Base-by-base conservation (phyloP, 2,888 invertebrate genomes). In the Lagria hirta region DNA sequence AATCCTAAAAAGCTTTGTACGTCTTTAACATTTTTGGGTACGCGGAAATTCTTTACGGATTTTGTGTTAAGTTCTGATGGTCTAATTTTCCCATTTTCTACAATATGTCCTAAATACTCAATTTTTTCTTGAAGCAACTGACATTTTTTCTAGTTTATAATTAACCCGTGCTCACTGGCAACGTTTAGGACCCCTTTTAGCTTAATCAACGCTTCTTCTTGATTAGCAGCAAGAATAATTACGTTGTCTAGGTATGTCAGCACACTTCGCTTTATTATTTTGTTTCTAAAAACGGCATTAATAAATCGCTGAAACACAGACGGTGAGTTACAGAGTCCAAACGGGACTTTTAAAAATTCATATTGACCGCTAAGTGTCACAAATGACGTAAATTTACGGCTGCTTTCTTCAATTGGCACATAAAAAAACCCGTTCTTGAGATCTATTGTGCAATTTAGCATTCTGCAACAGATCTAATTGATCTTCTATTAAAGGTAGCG, bases 131-230 rank as follows among this genome's bases (percentile, higher is more conserved):
- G 48, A 13, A 68, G 8, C 38, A 71, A 62, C n/a, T 65, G 56
- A 34, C 65, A 66, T 49, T 70, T 69, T 15, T 62, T 61, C 54
- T 51, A 60, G 15, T 67, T 67, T 30, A 59, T 50, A 49, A 60
- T 34, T 28, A 61, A 38, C n/a, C 59, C 58, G 26, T 56, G 51
- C 7, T 57, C 55, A 30, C 36, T 37, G n/a, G 36, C 42, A 3
- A 21, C 17, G 3, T 40, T 10, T 3, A 44, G 10, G 4, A 49
- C 45, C 6, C 8, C 17, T 18, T 30, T 35, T 21, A 47, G 23
- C 17, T 20, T 28, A 1, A 22, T 14, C 20, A 43, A 11, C n/a
- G 5, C 49, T 24, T 49, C 44, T 14, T 40, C 44, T 34, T 44
- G 45, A 8, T 34, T 21, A 3, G 4, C n/a, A n/a, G 7, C 11